Evolutionary conservation across 2,113 vertebrate species (phyloP).

Genomic region (Aphyosemion australe): DNA sequence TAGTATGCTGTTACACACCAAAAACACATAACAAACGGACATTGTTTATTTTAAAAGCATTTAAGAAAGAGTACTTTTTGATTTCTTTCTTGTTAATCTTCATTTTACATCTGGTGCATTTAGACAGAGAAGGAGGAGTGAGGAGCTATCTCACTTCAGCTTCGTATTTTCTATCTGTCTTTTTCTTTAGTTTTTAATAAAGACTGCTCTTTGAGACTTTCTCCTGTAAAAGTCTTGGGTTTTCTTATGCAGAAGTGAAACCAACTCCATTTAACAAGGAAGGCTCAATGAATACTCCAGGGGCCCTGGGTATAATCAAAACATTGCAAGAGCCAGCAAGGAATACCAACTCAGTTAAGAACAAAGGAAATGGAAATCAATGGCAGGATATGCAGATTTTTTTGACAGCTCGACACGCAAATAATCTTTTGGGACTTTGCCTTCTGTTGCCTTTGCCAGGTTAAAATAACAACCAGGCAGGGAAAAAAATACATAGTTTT

Average conservation of each 20-base stretch:
- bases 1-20: conserved; percentile 11
- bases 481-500: not conserved
- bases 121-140: not conserved
- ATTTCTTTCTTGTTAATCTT: not conserved
- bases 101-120: conserved; percentile 2
- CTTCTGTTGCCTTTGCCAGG: conserved; percentile 52
- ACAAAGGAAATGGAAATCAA: conserved; percentile 75
- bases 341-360: conserved; percentile 72
- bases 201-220: conserved; percentile 54
- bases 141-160: not conserved
- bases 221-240: conserved; percentile 64
- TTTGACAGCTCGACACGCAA: conserved; percentile 64
- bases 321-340: conserved; percentile 49
- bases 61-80: not conserved
- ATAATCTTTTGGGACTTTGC: conserved; percentile 63
- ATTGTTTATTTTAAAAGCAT: not conserved
- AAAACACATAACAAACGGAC: conserved; percentile 1
- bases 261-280: conserved; percentile 55
- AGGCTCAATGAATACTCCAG: conserved; percentile 60
- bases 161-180: conserved; percentile 20
- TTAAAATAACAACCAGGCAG: conserved; percentile 63
- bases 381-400: conserved; percentile 72
- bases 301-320: conserved; percentile 65
- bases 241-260: conserved; percentile 70
- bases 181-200: conserved; percentile 13